phyloP scores from a whole-genome alignment of 1,140 invertebrate genomes.

The Zaprionus kolodkinae region DNA sequence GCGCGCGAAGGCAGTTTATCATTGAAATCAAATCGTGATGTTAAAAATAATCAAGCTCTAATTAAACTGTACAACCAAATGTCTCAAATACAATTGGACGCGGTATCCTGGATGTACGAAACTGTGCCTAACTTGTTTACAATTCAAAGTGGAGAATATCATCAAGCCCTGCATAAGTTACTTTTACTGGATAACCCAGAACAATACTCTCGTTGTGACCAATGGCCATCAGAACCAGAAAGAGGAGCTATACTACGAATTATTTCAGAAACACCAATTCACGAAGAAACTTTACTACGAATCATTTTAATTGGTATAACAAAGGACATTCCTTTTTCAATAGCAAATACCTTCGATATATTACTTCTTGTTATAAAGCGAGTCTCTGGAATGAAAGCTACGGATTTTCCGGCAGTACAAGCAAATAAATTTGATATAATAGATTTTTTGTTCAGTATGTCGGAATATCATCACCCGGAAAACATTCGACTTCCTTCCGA shows the following conservation, averaged over 20 bases:
- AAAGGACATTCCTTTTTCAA: constrained; percentile 92
- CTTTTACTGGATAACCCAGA: constrained; percentile 94
- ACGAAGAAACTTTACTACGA: constrained; percentile 92
- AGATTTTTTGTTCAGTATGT: constrained; percentile 95
- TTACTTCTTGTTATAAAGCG: constrained; percentile 93
- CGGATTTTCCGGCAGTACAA: constrained; percentile 88
- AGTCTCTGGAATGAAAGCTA: constrained; percentile 90
- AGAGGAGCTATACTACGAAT: constrained; percentile 91
- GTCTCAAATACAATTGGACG: constrained; percentile 91
- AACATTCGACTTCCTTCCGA: constrained; percentile 94
- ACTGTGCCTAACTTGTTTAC: constrained; percentile 90
- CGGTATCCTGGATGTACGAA: constrained; percentile 94
- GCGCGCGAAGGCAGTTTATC: constrained; percentile 88
- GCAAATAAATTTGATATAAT: constrained; percentile 94
- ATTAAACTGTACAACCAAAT: constrained; percentile 89
- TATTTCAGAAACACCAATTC: constrained; percentile 93
- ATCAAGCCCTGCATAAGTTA: constrained; percentile 93
- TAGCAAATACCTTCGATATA: constrained; percentile 93
- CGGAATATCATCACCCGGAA: constrained; percentile 96
- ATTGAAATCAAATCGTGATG: constrained; percentile 71
- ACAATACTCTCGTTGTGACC: constrained; percentile 95
- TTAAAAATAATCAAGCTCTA: constrained; percentile 81
- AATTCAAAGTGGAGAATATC: constrained; percentile 89
- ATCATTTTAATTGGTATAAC: constrained; percentile 93
- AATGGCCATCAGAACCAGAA: constrained; percentile 96